A percentile compares a stretch with the other conserved stretches of the same genome.
Evolutionary conservation across 2,888 invertebrate genomes (phyloP).

Genomic region (Caenorhabditis sp.): DNA sequence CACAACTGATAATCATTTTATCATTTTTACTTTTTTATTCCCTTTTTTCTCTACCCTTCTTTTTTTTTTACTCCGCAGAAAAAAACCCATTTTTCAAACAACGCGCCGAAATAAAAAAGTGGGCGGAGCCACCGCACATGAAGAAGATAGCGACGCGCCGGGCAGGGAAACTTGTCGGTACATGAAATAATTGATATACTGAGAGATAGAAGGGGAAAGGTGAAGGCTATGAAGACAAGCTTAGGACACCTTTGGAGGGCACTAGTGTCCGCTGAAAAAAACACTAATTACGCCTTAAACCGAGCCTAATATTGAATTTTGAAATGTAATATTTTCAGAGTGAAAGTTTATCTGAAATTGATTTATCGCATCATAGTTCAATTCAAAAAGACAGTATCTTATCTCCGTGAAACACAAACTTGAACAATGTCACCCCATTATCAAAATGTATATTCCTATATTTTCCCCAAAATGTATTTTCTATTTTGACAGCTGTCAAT

Average conservation of each 20-base stretch:
- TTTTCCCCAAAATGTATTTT: no score
- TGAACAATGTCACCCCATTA: no score
- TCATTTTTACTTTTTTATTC: background rate
- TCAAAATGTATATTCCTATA: no score
- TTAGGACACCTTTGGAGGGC: constrained; percentile 52
- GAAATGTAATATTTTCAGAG: background rate
- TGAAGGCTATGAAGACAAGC: constrained; percentile 43
- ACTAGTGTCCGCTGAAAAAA: constrained; percentile 41
- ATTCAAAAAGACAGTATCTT: no score
- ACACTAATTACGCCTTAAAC: constrained; percentile 41
- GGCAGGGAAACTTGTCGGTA: constrained; percentile 29
- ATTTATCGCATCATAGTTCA: no score
- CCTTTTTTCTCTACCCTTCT: background rate
- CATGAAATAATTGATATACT: constrained; percentile 1
- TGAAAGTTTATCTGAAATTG: no score
- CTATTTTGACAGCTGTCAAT: no score
- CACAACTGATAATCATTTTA: background rate
- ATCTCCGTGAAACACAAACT: no score
- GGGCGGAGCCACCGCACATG: constrained; percentile 24
- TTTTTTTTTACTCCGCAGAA: background rate
- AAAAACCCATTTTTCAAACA: background rate
- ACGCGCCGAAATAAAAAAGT: background rate
- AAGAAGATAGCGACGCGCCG: constrained; percentile 14
- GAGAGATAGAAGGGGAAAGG: background rate
- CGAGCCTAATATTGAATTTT: constrained; percentile 17